Evolutionary conservation across 1,140 invertebrate species (phyloP).

Genomic region (Ostrea denselamellosa): DNA sequence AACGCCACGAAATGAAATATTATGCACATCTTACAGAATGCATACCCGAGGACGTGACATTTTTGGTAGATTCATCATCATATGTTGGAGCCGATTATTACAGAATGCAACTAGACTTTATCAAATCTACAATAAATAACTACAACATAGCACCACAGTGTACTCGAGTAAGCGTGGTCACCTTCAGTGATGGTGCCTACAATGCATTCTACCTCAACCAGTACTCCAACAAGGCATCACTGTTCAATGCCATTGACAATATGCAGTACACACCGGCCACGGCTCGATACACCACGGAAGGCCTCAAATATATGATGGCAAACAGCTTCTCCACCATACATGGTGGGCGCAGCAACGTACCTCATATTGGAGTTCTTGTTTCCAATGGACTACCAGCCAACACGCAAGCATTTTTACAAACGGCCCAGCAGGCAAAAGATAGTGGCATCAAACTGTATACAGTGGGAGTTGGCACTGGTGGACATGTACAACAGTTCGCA

Average conservation of each 20-base stretch:
- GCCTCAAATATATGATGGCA: constrained; percentile 53
- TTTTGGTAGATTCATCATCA: constrained; percentile 69
- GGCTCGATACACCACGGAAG: constrained; percentile 54
- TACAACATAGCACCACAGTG: constrained; percentile 58
- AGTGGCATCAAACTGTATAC: constrained; percentile 68
- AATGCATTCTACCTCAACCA: constrained; percentile 64
- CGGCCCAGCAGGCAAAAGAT: constrained; percentile 57
- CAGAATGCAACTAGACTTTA: constrained; percentile 61
- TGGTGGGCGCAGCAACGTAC: constrained; percentile 62
- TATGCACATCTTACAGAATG: constrained; percentile 45
- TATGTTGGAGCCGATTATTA: constrained; percentile 68
- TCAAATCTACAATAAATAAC: constrained; percentile 62
- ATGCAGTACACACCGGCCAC: constrained; percentile 59
- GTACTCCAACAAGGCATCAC: constrained; percentile 54
- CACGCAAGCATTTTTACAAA: constrained; percentile 44
- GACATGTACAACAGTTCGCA: constrained; percentile 55
- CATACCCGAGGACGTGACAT: constrained; percentile 65
- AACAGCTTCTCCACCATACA: constrained; percentile 57
- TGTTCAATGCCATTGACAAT: constrained; percentile 60
- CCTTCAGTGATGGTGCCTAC: constrained; percentile 62
- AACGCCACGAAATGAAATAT: background rate
- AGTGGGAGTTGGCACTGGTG: constrained; percentile 69
- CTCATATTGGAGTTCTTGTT: constrained; percentile 68
- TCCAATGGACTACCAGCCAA: constrained; percentile 62
- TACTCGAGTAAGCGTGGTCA: constrained; percentile 62